Conservation (phyloP, 2,888 invertebrate species). For the Napeogenes inachia region DNA sequence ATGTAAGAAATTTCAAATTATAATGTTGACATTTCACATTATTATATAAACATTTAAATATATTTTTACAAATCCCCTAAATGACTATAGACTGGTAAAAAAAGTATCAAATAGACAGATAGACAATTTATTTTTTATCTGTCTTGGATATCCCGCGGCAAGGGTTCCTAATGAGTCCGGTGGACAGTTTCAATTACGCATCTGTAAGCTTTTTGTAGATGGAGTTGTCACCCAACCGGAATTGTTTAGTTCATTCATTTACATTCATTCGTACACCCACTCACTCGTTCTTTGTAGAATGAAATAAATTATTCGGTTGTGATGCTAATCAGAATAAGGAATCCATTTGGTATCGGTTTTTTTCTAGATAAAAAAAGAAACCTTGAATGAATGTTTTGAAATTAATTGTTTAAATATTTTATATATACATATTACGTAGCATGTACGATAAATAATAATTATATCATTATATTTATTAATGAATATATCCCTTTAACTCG, state of each 20-base stretch:
- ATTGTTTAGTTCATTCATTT: constrained; percentile 37
- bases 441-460: background rate
- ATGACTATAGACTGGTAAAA: constrained; percentile 11
- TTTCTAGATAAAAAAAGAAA: background rate
- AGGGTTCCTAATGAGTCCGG: constrained; percentile 44
- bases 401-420: background rate
- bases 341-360: background rate
- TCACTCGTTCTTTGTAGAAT: background rate
- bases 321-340: background rate
- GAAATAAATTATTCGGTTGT: constrained; percentile 4
- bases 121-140: constrained; percentile 34
- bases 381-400: background rate
- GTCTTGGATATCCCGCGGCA: constrained; percentile 33
- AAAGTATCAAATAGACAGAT: constrained; percentile 24
- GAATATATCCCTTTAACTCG: constrained; percentile 9
- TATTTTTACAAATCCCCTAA: background rate
- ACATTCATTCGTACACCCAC: background rate
- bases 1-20: too few species aligned
- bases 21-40: too few species aligned
- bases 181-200: constrained; percentile 52
- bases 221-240: constrained; percentile 40
- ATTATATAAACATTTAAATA: too few species aligned
- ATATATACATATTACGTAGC: background rate
- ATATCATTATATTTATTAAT: constrained; percentile 4
- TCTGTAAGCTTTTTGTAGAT: constrained; percentile 43